Base-by-base conservation (phyloP, 2,888 invertebrate species). In the Meteorus colon region DNA sequence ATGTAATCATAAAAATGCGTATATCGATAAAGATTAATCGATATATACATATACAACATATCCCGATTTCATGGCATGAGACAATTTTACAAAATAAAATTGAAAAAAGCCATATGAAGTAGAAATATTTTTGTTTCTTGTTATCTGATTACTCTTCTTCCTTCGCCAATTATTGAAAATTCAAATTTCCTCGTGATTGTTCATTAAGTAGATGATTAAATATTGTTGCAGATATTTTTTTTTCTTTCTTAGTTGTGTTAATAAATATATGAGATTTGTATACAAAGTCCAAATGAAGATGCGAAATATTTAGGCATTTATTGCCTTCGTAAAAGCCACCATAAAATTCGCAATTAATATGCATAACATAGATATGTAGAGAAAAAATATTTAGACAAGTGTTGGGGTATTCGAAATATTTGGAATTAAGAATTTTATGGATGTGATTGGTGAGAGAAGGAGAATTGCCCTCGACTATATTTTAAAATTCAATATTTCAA, bases 301-400 rank as follows among this genome's bases (percentile, higher is more conserved):
- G 48, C 55, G 65, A 65, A 65, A 65, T 37, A 34, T 65, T 65
- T n/a, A 5, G 65, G n/a, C 41, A 65, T 65, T 65, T 65, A 65
- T 65, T 65, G 24, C 65, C 31, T 65, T 65, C 65, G 65, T 65
- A 63, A 63, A 63, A 65, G 41, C 65, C 19, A 65, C 34, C 37
- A 65, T 65, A 65, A 65, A 65, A 65, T 37, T 65, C 65, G 24
- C 65, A 41, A 19, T 19, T 19, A 5, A 19, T 55, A 55, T 19
- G n/a, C n/a, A 4, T 55, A 19, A 55, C n/a, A 4, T 55, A 8
- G 3, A 16, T 48, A 48, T 48, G 16, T 1, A n/a, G 48, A 41
- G 41, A 6, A 41, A 41, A 41, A 41, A 41, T 41, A 41, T 41
- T 12, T 41, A 8, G 12, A 12, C 41, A 41, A 41, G 41, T 41